phyloP scores from a whole-genome alignment of 2,888 invertebrate genomes.

The Caenorhabditis sulstoni region DNA sequence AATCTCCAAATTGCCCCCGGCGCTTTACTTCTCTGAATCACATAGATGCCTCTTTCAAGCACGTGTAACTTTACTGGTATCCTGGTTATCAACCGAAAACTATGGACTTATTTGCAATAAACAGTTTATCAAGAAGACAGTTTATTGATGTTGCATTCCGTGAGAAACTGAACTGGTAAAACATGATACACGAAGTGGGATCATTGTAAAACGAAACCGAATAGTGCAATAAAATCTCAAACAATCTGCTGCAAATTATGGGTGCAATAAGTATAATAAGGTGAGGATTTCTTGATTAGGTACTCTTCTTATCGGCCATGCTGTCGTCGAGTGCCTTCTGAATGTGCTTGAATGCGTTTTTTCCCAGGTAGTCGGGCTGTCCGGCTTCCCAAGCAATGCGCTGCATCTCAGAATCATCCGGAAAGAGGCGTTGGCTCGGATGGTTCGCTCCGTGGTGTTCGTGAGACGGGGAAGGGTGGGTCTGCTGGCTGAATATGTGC shows the following conservation, averaged over 20 bases:
- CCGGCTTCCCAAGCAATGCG: slow-evolving; percentile 86
- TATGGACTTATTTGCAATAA: background rate
- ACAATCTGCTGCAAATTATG: slow-evolving; percentile 5
- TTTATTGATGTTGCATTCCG: background rate
- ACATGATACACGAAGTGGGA: slow-evolving; percentile 8
- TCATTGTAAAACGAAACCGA: background rate
- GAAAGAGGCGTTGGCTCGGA: background rate
- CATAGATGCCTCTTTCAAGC: too few species aligned
- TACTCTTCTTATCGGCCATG: slow-evolving; percentile 13
- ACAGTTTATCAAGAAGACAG: background rate
- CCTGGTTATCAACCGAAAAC: background rate
- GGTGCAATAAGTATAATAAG: slow-evolving; percentile 3
- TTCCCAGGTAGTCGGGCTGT: slow-evolving; percentile 94
- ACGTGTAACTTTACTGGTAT: slow-evolving; percentile 10
- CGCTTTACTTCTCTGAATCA: slow-evolving; percentile 4
- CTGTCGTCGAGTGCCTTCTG: slow-evolving; percentile 71
- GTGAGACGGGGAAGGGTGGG: background rate
- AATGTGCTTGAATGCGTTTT: slow-evolving; percentile 95
- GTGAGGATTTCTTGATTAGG: background rate
- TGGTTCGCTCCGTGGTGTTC: background rate
- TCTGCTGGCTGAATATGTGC: slow-evolving; percentile 81
- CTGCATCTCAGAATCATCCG: slow-evolving; percentile 67
- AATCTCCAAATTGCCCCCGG: background rate
- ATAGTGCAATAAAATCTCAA: slow-evolving; percentile 5
- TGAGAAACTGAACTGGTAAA: slow-evolving; percentile 8